These are phyloP conservation scores for Protula sp. DNA, from an alignment of 2,888 invertebrate species.

Conservation along the genomic window DNA sequence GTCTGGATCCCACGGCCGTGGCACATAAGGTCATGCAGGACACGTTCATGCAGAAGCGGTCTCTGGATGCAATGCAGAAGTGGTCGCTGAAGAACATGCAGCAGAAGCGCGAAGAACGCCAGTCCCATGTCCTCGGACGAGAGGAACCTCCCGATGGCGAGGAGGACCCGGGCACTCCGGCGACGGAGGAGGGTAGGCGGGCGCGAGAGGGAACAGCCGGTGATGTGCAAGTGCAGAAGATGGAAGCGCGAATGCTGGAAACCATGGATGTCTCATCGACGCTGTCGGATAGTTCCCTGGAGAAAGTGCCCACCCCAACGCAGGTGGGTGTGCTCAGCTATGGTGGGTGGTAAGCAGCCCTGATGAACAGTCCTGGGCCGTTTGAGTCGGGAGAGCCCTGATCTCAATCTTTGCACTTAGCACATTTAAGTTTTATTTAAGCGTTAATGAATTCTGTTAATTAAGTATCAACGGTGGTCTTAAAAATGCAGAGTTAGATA, in stretches of 20 bases:
- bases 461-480: too few relatives aligned
- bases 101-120: background rate
- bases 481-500: too few relatives aligned
- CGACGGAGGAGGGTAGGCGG: background rate
- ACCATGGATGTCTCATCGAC: background rate
- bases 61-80: conserved; percentile 16
- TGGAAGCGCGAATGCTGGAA: background rate
- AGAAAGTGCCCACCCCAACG: too few relatives aligned
- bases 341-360: too few relatives aligned
- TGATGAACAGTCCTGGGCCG: too few relatives aligned
- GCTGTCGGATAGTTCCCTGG: background rate
- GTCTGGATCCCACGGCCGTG: conserved; percentile 14
- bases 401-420: too few relatives aligned
- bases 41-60: conserved; percentile 7
- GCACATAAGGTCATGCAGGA: conserved; percentile 18
- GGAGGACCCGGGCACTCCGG: background rate
- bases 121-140: too few relatives aligned
- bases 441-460: too few relatives aligned
- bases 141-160: too few relatives aligned
- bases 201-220: background rate
- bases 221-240: background rate
- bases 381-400: too few relatives aligned
- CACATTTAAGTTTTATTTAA: too few relatives aligned
- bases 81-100: conserved; percentile 3
- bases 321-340: too few relatives aligned